These are phyloP conservation scores for Saccopteryx bilineata DNA, from an alignment of 2,113 vertebrate species.

Conservation along the genomic window DNA sequence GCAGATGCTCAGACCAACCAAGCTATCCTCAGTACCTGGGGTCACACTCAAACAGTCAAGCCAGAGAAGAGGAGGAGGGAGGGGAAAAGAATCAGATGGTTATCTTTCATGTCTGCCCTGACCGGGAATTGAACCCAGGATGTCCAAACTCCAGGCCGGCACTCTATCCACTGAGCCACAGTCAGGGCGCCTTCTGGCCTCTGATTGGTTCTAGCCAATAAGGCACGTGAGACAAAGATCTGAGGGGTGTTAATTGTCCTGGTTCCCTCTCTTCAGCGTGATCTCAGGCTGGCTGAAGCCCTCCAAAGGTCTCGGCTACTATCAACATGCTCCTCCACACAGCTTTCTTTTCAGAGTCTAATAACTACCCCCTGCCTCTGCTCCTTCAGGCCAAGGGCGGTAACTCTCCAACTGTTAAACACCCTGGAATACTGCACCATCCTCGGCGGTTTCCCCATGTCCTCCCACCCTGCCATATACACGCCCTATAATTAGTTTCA, in stretches of 20 bases:
- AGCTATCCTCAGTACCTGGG: too few species aligned
- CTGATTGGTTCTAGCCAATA: not conserved
- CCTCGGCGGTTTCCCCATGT: not conserved
- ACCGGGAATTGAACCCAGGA: too few species aligned
- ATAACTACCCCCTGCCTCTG: not conserved
- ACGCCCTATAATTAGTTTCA: not conserved
- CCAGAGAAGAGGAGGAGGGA: too few species aligned
- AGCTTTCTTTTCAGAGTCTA: not conserved
- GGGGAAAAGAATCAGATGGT: too few species aligned
- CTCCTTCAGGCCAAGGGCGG: not conserved
- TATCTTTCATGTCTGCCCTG: too few species aligned
- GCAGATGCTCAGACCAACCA: too few species aligned
- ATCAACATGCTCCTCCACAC: not conserved
- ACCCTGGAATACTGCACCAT: not conserved
- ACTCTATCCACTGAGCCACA: too few species aligned
- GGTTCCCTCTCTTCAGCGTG: not conserved
- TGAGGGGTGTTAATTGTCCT: not conserved
- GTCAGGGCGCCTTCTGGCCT: not conserved
- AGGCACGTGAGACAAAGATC: not conserved
- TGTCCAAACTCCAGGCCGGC: too few species aligned
- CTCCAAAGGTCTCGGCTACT: not conserved
- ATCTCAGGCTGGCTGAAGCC: not conserved
- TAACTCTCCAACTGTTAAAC: not conserved
- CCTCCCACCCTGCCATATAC: not conserved
- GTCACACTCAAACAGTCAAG: too few species aligned